Evolutionary conservation across 2,797 vertebrate genomes (phyloP).

Genomic region (Spinus olivaceus): DNA sequence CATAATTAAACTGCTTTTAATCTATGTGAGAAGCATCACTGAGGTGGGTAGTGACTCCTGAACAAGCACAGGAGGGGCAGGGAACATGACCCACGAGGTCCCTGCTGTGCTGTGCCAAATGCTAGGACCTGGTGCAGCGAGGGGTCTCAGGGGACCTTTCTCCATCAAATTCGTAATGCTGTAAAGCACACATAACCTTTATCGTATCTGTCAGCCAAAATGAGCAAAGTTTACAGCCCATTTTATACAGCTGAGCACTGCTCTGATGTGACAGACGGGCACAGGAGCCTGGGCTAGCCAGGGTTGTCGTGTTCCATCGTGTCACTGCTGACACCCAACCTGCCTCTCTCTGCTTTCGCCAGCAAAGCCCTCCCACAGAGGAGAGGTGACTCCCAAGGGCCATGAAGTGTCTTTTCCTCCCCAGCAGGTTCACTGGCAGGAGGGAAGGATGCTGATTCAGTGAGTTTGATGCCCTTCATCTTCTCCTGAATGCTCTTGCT

Average conservation of each 20-base stretch:
- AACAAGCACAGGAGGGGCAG: not conserved
- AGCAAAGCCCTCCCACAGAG: fast-evolving
- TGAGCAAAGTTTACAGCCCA: conserved; percentile 40
- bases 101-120: not conserved
- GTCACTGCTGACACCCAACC: not conserved
- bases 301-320: not conserved
- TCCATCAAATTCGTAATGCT: not conserved
- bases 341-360: not conserved
- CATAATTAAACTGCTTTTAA: conserved; percentile 42
- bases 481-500: not conserved
- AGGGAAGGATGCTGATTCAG: not conserved
- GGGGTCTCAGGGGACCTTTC: not conserved
- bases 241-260: conserved; percentile 27
- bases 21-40: not conserved
- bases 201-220: conserved; percentile 13
- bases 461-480: not conserved
- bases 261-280: not conserved
- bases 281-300: not conserved
- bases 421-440: not conserved
- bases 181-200: conserved; percentile 34
- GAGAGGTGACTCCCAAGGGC: not conserved
- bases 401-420: not conserved
- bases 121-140: not conserved
- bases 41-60: not conserved
- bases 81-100: not conserved